Evolutionary conservation across 2,888 invertebrate species (phyloP).

Genomic region (Mycalesis mineus): DNA sequence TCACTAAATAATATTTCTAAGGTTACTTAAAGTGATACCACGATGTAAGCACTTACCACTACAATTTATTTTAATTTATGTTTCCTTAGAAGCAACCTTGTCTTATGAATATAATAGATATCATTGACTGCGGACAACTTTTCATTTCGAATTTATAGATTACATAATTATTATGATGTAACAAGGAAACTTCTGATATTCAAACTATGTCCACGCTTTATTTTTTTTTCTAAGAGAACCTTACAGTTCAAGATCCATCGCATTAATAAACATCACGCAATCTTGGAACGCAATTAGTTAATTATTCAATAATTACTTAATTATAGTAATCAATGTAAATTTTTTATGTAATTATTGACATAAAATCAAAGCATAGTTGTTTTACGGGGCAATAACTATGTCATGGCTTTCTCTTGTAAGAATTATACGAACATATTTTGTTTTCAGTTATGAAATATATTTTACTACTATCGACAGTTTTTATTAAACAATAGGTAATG

Average conservation of each 20-base stretch:
- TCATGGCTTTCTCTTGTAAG: neutral
- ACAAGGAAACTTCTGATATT: neutral
- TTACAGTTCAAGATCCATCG: slow-evolving; percentile 1
- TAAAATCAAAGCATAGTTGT: neutral
- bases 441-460: neutral
- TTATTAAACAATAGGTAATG: too few species aligned
- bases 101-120: too few species aligned
- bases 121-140: too few species aligned
- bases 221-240: neutral
- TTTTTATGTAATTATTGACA: neutral
- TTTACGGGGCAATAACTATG: neutral
- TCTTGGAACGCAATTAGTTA: neutral
- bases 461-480: too few species aligned
- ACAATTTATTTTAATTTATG: too few species aligned
- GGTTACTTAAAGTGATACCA: too few species aligned
- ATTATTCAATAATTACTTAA: neutral
- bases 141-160: too few species aligned
- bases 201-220: neutral
- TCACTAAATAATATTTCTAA: too few species aligned
- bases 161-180: neutral
- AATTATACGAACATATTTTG: neutral
- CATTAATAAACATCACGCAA: neutral
- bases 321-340: slow-evolving; percentile 2
- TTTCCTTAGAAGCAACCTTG: too few species aligned
- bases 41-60: too few species aligned